These are phyloP conservation scores for Caenorhabditis sp. DNA, from an alignment of 2,888 invertebrate species.

Conservation along the genomic window DNA sequence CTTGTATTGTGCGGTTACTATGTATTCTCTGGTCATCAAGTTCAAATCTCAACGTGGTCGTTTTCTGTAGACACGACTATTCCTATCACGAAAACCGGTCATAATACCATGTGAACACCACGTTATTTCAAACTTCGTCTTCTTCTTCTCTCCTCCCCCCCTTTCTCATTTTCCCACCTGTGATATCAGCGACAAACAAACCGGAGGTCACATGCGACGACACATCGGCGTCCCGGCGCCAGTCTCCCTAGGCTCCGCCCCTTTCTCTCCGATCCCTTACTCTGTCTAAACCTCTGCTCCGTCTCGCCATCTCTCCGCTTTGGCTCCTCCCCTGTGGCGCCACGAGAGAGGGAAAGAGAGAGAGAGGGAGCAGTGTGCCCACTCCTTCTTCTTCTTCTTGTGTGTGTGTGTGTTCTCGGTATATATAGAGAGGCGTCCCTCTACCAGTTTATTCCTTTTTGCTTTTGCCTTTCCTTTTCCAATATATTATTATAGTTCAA, in stretches of 20 bases:
- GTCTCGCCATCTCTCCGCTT: slow-evolving; percentile 7
- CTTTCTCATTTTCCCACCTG: slow-evolving; percentile 20
- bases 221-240: slow-evolving; percentile 39
- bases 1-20: neutral
- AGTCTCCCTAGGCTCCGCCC: slow-evolving; percentile 40
- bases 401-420: too few species aligned
- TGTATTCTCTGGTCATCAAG: neutral
- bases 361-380: too few species aligned
- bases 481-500: slow-evolving; percentile 17
- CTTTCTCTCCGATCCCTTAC: slow-evolving; percentile 16
- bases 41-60: slow-evolving; percentile 29
- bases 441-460: too few species aligned
- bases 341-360: too few species aligned
- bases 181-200: slow-evolving; percentile 50
- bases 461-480: neutral
- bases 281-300: slow-evolving; percentile 23
- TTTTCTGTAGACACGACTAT: slow-evolving; percentile 3
- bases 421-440: too few species aligned
- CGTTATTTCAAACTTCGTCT: slow-evolving; percentile 16
- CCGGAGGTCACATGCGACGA: slow-evolving; percentile 58
- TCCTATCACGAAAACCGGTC: neutral
- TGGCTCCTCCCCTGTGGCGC: neutral
- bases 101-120: slow-evolving; percentile 33
- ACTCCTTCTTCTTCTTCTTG: neutral
- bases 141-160: neutral